Percentiles rank a stretch among this genome's conserved stretches.
phyloP scores from a whole-genome alignment of 2,888 invertebrate genomes.

The Catocala sponsa region DNA sequence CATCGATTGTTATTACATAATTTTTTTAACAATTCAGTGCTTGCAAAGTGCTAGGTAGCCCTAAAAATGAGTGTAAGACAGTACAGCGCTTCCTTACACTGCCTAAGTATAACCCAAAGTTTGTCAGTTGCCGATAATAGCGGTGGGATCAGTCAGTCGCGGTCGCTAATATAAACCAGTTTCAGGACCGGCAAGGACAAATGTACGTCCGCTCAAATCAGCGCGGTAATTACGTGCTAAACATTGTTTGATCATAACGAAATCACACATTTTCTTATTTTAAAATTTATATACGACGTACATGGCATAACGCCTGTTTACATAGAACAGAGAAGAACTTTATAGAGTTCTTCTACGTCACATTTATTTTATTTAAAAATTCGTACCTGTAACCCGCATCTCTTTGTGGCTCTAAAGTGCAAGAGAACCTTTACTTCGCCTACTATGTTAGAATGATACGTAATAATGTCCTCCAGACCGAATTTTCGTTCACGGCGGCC shows the following conservation, averaged over 20 bases:
- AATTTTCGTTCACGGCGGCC: no score
- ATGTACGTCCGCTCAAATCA: constrained; percentile 19
- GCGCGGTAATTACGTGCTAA: constrained; percentile 13
- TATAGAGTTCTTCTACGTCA: no score
- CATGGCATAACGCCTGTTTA: background rate
- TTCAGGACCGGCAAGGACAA: constrained; percentile 26
- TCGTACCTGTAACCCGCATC: no score
- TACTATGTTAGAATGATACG: no score
- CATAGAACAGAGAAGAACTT: no score
- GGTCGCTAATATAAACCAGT: constrained; percentile 25
- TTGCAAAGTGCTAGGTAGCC: constrained; percentile 20
- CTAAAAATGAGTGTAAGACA: constrained; percentile 12
- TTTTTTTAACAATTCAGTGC: no score
- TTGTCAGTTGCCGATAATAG: constrained; percentile 46
- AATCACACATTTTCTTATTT: constrained; percentile 3
- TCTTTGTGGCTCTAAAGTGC: no score
- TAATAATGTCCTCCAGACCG: no score
- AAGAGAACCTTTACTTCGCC: no score
- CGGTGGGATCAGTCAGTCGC: constrained; percentile 24
- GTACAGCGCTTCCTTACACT: constrained; percentile 17
- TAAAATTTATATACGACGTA: background rate
- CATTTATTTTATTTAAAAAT: no score
- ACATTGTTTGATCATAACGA: constrained; percentile 5
- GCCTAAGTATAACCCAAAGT: constrained; percentile 37
- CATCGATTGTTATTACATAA: no score